Conservation (phyloP, 2,113 vertebrate genomes). For the Nesoenas mayeri region DNA sequence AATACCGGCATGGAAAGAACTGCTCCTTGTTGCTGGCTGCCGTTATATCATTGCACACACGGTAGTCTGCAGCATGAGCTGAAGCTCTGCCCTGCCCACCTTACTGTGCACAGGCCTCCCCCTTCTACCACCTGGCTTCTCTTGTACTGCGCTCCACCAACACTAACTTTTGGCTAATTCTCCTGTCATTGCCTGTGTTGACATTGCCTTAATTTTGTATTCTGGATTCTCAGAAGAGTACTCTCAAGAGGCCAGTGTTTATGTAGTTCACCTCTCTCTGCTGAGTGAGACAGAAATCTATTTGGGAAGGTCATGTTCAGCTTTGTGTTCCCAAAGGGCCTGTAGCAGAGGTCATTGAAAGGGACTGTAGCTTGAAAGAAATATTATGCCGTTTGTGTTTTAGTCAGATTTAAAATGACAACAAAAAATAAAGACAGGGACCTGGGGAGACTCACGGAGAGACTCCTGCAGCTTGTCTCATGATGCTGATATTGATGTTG, state of each 20-base stretch:
- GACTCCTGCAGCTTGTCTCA: not conserved
- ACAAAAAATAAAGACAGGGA: not conserved
- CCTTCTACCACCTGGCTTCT: not conserved
- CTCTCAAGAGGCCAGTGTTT: not conserved
- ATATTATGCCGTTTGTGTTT: not conserved
- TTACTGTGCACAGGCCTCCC: not conserved
- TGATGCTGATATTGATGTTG: not conserved
- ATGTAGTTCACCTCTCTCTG: not conserved
- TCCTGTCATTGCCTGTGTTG: not conserved
- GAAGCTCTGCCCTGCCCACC: not conserved
- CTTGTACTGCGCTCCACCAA: not conserved
- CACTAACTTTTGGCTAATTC: not conserved
- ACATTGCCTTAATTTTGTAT: not conserved
- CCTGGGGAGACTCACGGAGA: accelerated
- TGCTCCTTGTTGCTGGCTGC: not conserved
- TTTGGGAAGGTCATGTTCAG: not conserved
- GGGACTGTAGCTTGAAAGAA: not conserved
- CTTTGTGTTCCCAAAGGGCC: not conserved
- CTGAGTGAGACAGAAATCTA: not conserved
- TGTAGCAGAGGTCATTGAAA: not conserved
- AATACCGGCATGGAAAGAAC: accelerated
- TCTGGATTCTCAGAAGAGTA: not conserved
- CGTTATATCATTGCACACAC: no score
- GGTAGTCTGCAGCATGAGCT: not conserved
- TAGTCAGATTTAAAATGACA: not conserved